Evolutionary conservation across 2,888 invertebrate species (phyloP).

Genomic region (Hipparchia semele): DNA sequence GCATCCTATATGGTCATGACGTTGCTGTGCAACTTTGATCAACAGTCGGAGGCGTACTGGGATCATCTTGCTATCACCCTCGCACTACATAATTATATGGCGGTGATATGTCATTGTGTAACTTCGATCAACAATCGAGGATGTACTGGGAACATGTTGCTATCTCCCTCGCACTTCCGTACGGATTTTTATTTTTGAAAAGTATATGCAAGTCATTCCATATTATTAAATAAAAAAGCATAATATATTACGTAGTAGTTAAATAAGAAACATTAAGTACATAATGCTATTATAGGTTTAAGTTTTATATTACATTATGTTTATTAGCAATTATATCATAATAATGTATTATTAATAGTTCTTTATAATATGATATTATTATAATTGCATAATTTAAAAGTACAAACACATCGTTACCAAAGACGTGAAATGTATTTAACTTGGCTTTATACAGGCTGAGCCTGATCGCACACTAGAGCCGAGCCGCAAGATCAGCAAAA

Average conservation of each 20-base stretch:
- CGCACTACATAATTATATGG: too few species aligned
- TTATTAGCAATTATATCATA: background rate
- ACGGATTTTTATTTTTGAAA: background rate
- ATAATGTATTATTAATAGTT: background rate
- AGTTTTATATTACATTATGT: conserved; percentile 4
- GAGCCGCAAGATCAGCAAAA: background rate
- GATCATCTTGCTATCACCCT: too few species aligned
- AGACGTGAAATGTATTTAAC: background rate
- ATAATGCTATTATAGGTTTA: background rate
- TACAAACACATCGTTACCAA: conserved; percentile 61
- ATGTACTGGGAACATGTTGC: too few species aligned
- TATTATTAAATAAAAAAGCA: conserved; percentile 1
- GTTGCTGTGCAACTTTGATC: too few species aligned
- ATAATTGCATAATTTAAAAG: conserved; percentile 40
- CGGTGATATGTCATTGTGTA: too few species aligned
- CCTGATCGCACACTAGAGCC: background rate
- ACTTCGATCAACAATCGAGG: too few species aligned
- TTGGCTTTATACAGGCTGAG: background rate
- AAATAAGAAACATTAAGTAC: background rate
- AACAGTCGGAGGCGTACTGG: too few species aligned
- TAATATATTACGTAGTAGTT: background rate
- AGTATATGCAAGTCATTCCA: conserved; percentile 15
- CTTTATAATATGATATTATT: background rate
- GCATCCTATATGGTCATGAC: too few species aligned
- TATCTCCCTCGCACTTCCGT: too few species aligned